Evolutionary conservation across 1,140 invertebrate genomes (phyloP), one percentile per base, ranked within the genome.

Genomic region (Dreissena polymorpha): DNA sequence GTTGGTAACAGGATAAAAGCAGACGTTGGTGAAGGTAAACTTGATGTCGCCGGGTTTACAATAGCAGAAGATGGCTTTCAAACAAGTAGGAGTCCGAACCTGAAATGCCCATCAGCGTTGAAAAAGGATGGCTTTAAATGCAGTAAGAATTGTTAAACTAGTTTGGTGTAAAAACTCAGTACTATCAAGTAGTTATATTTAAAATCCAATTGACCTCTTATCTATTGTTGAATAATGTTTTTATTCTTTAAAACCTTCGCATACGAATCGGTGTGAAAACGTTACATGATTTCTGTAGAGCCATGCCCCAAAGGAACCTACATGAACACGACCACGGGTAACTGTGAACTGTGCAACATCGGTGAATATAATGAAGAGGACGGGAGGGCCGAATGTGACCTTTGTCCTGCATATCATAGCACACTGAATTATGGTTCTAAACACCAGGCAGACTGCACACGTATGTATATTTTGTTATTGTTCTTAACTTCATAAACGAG

Each of bases 301-400:
- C 50, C 71, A 2, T 73, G 71, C 55, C 71, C 71, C 0, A 27
- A 21, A 10, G 71, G 71, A 0, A 60, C 53, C 0, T 73, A 73
- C 25, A 23, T 73, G 0, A 50, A 73, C 29, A 21, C 71, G 0
- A n/a, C 10, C 18, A 57, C 71, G 27, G 71, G 25, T n/a, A 73
- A 18, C 23, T 73, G 71, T 25, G 71, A 73, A 25, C 57, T 25
- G 12, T 73, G 71, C 57, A 12, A 5, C 10, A 60, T 73, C 10
- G 71, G 71, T 8, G 21, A 73, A 27, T 73, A 73, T 13, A 73
- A 27, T 51, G 71, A 73, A 51, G 13, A 57, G 51, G 50, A 21
- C 18, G 71, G 71, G 14, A 55, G 27, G 7, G 18, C 25, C 8
- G n/a, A 60, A 60, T 73, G 71, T 51, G 21, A 73, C 27, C 6